These are phyloP conservation scores for Camptogramma bilineatum DNA, from an alignment of 2,888 invertebrate species.

Conservation along the genomic window DNA sequence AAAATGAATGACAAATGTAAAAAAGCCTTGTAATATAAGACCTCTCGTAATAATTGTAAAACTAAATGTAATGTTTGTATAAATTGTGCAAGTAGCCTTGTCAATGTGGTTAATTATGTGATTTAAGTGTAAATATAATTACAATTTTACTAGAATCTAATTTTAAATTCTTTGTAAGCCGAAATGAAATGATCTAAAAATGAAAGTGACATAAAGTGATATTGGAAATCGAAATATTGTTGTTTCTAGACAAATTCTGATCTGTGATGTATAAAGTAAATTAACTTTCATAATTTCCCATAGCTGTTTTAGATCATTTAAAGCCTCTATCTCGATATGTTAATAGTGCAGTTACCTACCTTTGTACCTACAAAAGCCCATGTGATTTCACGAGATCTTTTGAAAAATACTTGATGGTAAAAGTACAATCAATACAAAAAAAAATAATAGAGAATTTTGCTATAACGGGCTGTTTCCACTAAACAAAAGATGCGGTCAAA, in stretches of 20 bases:
- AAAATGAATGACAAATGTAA: slow-evolving; percentile 34
- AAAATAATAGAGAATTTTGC: too few relatives aligned
- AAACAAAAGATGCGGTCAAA: too few relatives aligned
- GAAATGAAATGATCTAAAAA: slow-evolving; percentile 30
- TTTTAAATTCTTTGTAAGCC: slow-evolving; percentile 26
- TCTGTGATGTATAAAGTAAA: slow-evolving; percentile 45
- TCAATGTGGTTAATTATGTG: slow-evolving; percentile 50
- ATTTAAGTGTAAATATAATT: slow-evolving; percentile 49
- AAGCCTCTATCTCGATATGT: slow-evolving; percentile 4
- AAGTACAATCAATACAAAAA: too few relatives aligned
- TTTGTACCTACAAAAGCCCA: neutral
- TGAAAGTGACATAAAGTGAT: slow-evolving; percentile 24
- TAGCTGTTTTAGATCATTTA: slow-evolving; percentile 35
- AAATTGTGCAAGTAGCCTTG: slow-evolving; percentile 53
- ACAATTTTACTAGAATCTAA: slow-evolving; percentile 36
- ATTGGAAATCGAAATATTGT: slow-evolving; percentile 37
- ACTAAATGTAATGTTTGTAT: slow-evolving; percentile 38
- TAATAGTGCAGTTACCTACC: neutral
- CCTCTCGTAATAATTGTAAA: slow-evolving; percentile 38
- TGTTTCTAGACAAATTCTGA: slow-evolving; percentile 42
- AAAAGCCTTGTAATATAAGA: slow-evolving; percentile 40
- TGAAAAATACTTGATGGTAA: neutral
- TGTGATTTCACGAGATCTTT: too few relatives aligned
- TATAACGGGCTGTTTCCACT: too few relatives aligned
- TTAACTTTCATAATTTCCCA: slow-evolving; percentile 32